Conservation (phyloP, 2,888 invertebrate species). For the Drosophila rellima region DNA sequence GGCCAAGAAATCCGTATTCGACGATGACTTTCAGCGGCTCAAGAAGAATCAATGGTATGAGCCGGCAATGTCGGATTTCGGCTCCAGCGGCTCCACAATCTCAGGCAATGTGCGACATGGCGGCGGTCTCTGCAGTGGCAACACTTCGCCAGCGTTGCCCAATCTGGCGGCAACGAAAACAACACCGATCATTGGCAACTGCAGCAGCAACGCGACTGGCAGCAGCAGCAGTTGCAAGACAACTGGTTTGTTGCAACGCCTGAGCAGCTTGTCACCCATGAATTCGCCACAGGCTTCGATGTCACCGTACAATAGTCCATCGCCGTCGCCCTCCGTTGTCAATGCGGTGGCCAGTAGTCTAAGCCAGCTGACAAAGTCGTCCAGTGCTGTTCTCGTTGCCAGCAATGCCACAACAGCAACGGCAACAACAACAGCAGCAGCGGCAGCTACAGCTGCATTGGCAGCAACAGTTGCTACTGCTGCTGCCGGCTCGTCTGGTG, state of each 20-base stretch:
- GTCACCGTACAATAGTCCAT: slow-evolving; percentile 85
- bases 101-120: slow-evolving; percentile 45
- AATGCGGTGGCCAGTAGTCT: slow-evolving; percentile 39
- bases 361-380: slow-evolving; percentile 49
- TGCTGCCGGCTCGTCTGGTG: slow-evolving; percentile 21
- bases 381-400: slow-evolving; percentile 29
- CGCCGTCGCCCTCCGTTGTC: slow-evolving; percentile 84
- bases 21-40: slow-evolving; percentile 96
- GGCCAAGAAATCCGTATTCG: slow-evolving; percentile 97
- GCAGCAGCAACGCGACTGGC: slow-evolving; percentile 47
- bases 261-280: slow-evolving; percentile 85
- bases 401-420: slow-evolving; percentile 4
- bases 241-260: slow-evolving; percentile 77
- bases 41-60: slow-evolving; percentile 95
- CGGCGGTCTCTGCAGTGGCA: slow-evolving; percentile 64
- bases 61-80: slow-evolving; percentile 83
- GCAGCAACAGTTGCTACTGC: slow-evolving; percentile 18
- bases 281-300: slow-evolving; percentile 86
- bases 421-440: slow-evolving; percentile 11
- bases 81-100: slow-evolving; percentile 29
- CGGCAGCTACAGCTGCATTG: slow-evolving; percentile 22
- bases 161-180: slow-evolving; percentile 84
- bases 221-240: slow-evolving; percentile 48
- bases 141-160: slow-evolving; percentile 84
- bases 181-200: slow-evolving; percentile 63